These are phyloP conservation scores for Crotalus viridis DNA, from an alignment of 2,113 vertebrate species.

Conservation along the genomic window DNA sequence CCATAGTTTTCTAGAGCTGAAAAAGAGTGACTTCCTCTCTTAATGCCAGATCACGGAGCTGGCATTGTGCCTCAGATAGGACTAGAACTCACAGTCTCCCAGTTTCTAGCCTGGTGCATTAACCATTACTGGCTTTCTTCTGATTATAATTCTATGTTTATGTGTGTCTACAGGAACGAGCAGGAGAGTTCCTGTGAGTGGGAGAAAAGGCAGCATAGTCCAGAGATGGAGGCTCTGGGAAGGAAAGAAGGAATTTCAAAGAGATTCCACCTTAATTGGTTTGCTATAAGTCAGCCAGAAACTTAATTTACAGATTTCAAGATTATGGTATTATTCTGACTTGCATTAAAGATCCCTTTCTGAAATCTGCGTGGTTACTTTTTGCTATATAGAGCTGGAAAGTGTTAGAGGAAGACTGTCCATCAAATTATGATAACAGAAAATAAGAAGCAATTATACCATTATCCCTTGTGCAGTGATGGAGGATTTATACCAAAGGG, in stretches of 20 bases:
- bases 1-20: neutral
- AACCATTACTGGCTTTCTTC: neutral
- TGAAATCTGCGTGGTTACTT: neutral
- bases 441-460: neutral
- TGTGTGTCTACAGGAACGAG: neutral
- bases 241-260: neutral
- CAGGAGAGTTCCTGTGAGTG: neutral
- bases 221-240: neutral
- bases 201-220: neutral
- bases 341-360: neutral
- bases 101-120: neutral
- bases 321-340: neutral
- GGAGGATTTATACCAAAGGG: neutral
- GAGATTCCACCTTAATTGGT: neutral
- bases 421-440: neutral
- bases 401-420: neutral
- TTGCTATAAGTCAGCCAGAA: neutral
- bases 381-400: neutral
- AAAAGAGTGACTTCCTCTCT: neutral
- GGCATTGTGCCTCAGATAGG: neutral
- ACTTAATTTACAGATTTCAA: neutral
- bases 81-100: neutral
- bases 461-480: neutral
- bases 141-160: neutral
- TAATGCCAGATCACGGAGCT: neutral